Conservation (phyloP, 2,797 vertebrate genomes). For the Anolis apletophallus region DNA sequence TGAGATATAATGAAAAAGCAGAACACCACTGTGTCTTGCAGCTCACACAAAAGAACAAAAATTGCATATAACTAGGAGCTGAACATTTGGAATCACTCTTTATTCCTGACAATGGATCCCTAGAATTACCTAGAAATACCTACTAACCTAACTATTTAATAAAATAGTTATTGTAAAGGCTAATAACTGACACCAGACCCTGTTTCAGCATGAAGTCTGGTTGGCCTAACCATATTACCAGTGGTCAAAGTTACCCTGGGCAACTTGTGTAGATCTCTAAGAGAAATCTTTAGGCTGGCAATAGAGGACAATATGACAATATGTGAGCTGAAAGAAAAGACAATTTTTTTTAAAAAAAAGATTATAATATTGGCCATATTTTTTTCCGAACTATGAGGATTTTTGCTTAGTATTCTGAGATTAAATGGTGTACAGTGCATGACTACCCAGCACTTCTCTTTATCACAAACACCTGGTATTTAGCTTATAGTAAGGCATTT, state of each 20-base stretch:
- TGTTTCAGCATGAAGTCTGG: neutral
- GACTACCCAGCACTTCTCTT: slow-evolving; percentile 43
- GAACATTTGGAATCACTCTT: neutral
- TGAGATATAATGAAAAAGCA: neutral
- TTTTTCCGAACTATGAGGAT: slow-evolving; percentile 46
- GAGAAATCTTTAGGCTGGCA: neutral
- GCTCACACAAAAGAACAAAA: neutral
- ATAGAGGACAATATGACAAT: neutral
- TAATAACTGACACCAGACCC: neutral
- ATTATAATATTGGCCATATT: slow-evolving; percentile 13
- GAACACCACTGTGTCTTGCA: neutral
- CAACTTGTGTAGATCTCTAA: neutral
- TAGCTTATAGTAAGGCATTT: slow-evolving; percentile 55
- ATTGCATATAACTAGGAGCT: neutral
- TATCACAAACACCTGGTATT: slow-evolving; percentile 48
- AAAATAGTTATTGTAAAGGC: neutral
- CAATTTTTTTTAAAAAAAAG: neutral
- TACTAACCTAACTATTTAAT: neutral
- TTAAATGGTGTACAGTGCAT: neutral
- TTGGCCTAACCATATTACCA: neutral
- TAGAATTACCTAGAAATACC: neutral
- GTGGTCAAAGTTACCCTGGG: neutral
- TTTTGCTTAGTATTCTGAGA: slow-evolving; percentile 45
- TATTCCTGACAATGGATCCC: neutral
- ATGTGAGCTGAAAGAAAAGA: slow-evolving; percentile 37